Evolutionary conservation across 2,888 invertebrate genomes (phyloP).

Genomic region (Melitaea athalia): DNA sequence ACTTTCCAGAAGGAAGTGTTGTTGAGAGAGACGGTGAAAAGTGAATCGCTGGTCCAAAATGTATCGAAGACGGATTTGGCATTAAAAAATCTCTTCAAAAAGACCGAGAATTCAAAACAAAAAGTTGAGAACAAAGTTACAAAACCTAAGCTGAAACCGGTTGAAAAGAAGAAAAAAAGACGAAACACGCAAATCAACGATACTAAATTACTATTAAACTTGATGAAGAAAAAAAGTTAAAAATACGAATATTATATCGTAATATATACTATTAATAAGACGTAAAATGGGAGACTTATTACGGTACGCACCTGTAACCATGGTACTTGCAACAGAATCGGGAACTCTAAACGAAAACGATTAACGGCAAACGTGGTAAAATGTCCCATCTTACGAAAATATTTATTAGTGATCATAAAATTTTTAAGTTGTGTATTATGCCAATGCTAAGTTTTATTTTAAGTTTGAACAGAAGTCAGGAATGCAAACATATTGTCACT

Average conservation of each 20-base stretch:
- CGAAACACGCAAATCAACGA: conserved; percentile 68
- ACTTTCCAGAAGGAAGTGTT: conserved; percentile 68
- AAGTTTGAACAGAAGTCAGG: too few relatives aligned
- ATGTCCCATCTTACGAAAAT: too few relatives aligned
- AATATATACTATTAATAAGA: too few relatives aligned
- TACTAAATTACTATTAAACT: conserved; percentile 62
- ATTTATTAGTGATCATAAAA: too few relatives aligned
- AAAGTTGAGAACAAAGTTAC: conserved; percentile 34
- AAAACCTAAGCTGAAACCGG: conserved; percentile 57
- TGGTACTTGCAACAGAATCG: too few relatives aligned
- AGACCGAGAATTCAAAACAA: conserved; percentile 43
- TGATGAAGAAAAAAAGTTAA: conserved; percentile 57
- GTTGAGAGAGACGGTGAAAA: conserved; percentile 56
- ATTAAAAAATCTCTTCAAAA: conserved; percentile 48
- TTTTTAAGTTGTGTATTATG: too few relatives aligned
- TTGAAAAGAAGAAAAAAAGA: conserved; percentile 68
- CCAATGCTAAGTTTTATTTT: too few relatives aligned
- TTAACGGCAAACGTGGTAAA: too few relatives aligned
- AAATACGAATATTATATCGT: background rate
- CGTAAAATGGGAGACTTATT: too few relatives aligned
- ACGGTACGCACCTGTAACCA: too few relatives aligned
- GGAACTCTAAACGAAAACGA: too few relatives aligned
- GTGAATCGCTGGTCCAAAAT: conserved; percentile 55
- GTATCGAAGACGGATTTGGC: conserved; percentile 52
- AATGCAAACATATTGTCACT: too few relatives aligned